Evolutionary conservation across 2,888 invertebrate genomes (phyloP).

Genomic region (Phaedon cochleariae): DNA sequence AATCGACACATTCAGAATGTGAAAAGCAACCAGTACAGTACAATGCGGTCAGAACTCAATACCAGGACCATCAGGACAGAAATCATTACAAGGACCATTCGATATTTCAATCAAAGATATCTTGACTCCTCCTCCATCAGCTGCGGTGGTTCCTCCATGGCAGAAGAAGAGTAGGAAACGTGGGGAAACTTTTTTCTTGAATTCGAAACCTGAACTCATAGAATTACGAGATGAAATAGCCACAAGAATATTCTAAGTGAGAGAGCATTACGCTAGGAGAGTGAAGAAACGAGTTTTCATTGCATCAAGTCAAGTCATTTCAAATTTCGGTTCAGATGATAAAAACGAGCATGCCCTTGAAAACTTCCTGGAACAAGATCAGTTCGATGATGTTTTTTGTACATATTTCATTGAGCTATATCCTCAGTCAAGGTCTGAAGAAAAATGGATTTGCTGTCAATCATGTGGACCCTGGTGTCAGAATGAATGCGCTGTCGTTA

Average conservation of each 20-base stretch:
- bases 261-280: neutral
- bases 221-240: neutral
- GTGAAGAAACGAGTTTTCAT: constrained; percentile 5
- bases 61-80: no score
- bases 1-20: neutral
- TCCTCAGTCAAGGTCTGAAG: constrained; percentile 4
- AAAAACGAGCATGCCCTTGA: neutral
- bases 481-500: constrained; percentile 5
- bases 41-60: no score
- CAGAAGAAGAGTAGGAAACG: neutral
- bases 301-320: neutral
- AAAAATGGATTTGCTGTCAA: constrained; percentile 18
- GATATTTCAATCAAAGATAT: neutral
- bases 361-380: neutral
- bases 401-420: constrained; percentile 16
- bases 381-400: constrained; percentile 6
- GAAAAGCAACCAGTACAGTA: no score
- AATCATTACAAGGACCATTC: neutral
- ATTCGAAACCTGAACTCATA: constrained; percentile 10
- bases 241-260: neutral
- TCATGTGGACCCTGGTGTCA: constrained; percentile 6
- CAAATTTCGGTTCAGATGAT: neutral
- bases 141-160: neutral
- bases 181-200: neutral
- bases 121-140: neutral